Evolutionary conservation across 2,113 vertebrate species (phyloP), one percentile per base, ranked within the genome.

Genomic region (Tapirus terrestris): DNA sequence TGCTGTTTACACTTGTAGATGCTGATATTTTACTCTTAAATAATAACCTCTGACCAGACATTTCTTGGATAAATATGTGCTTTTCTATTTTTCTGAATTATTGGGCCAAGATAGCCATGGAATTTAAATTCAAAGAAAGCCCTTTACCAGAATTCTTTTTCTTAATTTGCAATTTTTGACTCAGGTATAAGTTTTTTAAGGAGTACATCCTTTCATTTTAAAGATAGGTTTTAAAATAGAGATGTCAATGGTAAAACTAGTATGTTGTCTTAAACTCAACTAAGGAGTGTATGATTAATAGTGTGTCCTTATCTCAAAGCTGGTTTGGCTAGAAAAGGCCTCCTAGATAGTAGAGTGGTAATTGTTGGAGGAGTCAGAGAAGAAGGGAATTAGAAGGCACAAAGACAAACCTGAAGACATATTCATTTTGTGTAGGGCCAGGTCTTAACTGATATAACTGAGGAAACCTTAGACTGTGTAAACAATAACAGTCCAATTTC

Each of bases 11-110:
- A 65, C 51, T 48, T 83, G 8, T n/a, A 33, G 25, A 60, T 90
- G 31, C 23, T 79, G 10, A 70, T 83, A 91, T 60, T 92, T 94
- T 76, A 82, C 53, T 61, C 27, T 91, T 86, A 85, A 84, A 79
- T 39, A 67, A 76, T 72, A 75, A 81, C 1, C 3, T 88, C 16
- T 72, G 43, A 25, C 36, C 13, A 63, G 51, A 48, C 23, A 63
- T 45, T 63, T 90, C n/a, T 70, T 56, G 18, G 11, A 8, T 65
- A 88, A 91, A 58, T 33, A 14, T 43, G 31, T 77, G 1, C 31
- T 63, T 83, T 63, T 51, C 33, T 70, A 39, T 91, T 73, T 61
- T 61, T 33, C n/a, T 67, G 51, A 82, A 72, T 76, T 91, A 17
- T 43, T 73, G 9, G 21, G 1, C 13, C 36, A 73, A 97, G 39